phyloP scores from a whole-genome alignment of 2,888 invertebrate species.

The Nomada ferruginata region DNA sequence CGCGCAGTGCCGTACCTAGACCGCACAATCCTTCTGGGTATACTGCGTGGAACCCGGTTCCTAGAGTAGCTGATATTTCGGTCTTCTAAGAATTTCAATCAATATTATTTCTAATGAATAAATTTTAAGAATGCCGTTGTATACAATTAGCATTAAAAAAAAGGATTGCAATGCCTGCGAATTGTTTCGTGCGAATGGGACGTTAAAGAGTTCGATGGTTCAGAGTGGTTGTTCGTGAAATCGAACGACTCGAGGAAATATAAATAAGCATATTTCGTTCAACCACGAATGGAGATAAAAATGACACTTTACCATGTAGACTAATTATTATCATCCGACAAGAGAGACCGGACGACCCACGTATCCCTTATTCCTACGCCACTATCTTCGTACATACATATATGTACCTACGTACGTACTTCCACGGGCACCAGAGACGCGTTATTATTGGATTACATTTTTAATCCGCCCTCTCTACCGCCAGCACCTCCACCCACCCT shows the following conservation, averaged over 20 bases:
- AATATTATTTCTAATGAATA: too few species aligned
- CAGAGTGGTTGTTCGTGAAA: neutral
- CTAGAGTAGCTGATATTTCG: neutral
- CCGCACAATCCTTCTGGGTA: neutral
- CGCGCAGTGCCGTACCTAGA: slow-evolving; percentile 61
- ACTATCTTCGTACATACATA: slow-evolving; percentile 65
- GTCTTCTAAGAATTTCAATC: too few species aligned
- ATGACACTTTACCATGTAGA: slow-evolving; percentile 50
- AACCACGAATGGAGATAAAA: slow-evolving; percentile 12
- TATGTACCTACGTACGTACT: slow-evolving; percentile 73
- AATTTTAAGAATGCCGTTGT: too few species aligned
- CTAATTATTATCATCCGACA: slow-evolving; percentile 67
- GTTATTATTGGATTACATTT: slow-evolving; percentile 85
- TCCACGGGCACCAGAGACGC: slow-evolving; percentile 83
- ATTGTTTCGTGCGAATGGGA: too few species aligned
- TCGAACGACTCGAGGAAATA: neutral
- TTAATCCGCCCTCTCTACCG: slow-evolving; percentile 82
- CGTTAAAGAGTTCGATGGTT: neutral
- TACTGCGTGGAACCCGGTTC: neutral
- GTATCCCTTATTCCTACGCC: slow-evolving; percentile 71
- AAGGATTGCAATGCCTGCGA: too few species aligned
- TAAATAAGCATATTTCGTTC: neutral
- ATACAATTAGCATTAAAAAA: too few species aligned
- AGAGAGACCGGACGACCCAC: slow-evolving; percentile 53
- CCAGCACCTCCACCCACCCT: slow-evolving; percentile 64